Percentiles rank a stretch among this genome's conserved stretches.
These are phyloP conservation scores for Suillia variegata DNA, from an alignment of 2,888 invertebrate species.

Conservation along the genomic window DNA sequence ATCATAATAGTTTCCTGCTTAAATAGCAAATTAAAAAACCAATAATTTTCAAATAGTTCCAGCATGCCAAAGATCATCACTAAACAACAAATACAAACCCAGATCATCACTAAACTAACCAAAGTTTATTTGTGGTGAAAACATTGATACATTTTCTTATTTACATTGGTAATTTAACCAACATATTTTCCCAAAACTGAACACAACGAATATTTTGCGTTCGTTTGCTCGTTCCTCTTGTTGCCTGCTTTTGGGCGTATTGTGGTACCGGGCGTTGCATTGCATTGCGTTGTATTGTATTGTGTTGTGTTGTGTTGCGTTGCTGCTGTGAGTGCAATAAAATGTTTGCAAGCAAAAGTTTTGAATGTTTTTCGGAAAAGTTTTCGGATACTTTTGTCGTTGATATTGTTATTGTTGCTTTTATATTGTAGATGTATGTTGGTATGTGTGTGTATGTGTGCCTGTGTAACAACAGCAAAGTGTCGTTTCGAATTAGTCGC, in stretches of 20 bases:
- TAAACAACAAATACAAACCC: no score
- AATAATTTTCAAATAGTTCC: no score
- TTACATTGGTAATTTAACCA: no score
- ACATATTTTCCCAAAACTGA: no score
- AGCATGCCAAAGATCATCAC: no score
- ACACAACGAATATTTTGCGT: no score
- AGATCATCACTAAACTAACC: no score
- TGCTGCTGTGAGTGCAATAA: neutral
- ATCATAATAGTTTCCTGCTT: no score
- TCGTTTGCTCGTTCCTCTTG: neutral
- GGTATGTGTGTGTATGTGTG: no score
- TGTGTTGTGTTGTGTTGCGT: neutral
- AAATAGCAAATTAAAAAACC: no score
- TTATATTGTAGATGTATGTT: neutral
- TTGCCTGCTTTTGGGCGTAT: neutral
- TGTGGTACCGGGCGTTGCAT: neutral
- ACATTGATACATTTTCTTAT: no score
- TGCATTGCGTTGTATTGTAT: neutral
- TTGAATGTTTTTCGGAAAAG: neutral
- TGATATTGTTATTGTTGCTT: neutral
- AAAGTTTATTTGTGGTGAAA: no score
- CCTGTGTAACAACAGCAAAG: slow-evolving; percentile 2
- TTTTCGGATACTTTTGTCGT: neutral
- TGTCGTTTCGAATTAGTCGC: slow-evolving; percentile 1
- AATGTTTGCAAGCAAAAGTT: neutral